Evolutionary conservation across 2,888 invertebrate species (phyloP), one percentile per base, ranked within the genome.

Genomic region (Drosophila neutralis): DNA sequence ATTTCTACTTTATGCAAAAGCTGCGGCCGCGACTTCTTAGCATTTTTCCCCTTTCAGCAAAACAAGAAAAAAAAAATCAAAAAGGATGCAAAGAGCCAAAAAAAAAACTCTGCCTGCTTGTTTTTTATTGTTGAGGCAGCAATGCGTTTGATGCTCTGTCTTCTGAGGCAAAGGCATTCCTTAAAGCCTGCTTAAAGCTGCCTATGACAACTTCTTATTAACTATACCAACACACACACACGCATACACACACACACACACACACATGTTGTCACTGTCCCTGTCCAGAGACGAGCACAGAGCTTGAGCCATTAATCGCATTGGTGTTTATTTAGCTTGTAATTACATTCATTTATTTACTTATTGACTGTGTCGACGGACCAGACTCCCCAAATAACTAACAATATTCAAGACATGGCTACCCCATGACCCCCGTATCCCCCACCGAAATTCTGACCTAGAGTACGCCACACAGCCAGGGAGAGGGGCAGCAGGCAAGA

Each of bases 341-440:
- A 92, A 92, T 92, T 91, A 91, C 90, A 84, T 89, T 83, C 89
- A 88, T 92, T 91, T 91, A 91, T 91, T 92, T 90, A 90, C 92
- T 92, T 91, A 92, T 91, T 92, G 91, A 92, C 91, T 90, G 89
- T 80, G 76, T 83, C 83, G 80, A 80, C 82, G 70, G 58, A 56
- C 60, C 70, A 68, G 64, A 69, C 82, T 73, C 73, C 70, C 87
- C 82, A 69, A 83, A 86, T 85, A 85, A 85, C 85, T 85, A 85
- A 85, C 85, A 85, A 85, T 85, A 87, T 87, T 80, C 80, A 53
- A 54, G 73, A 51, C 69, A 48, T 58, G 38, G 38, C 33, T 35
- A 38, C 38, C 42, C 31, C 56, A 15, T 42, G 42, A 42, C 42
- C 11, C 42, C n/a, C 53, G 6, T 13, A n/a, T 24, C 29, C 15